phyloP scores from a whole-genome alignment of 2,888 invertebrate species.

The Pollenia griseotomentosa region DNA sequence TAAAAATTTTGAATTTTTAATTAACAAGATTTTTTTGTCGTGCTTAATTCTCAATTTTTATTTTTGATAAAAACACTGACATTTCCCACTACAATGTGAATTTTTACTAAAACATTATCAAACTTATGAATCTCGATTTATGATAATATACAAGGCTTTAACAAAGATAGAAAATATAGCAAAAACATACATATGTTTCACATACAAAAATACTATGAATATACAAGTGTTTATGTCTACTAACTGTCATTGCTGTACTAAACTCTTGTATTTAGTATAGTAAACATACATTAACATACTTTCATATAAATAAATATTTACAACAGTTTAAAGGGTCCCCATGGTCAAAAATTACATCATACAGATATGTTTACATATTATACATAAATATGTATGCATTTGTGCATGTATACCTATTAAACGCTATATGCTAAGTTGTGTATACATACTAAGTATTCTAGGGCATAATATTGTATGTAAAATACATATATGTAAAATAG shows the following conservation, averaged over 20 bases:
- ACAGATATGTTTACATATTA: background rate
- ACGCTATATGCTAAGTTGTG: background rate
- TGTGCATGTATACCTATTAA: slow-evolving; percentile 6
- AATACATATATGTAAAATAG: slow-evolving; percentile 24
- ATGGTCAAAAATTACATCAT: background rate
- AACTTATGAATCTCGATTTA: too few species aligned
- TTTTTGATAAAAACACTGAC: too few species aligned
- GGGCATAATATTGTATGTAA: slow-evolving; percentile 4
- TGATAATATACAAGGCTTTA: too few species aligned
- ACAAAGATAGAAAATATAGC: too few species aligned
- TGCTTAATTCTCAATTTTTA: too few species aligned
- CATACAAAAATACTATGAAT: too few species aligned
- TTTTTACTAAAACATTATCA: too few species aligned
- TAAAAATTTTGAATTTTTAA: too few species aligned
- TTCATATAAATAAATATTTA: too few species aligned
- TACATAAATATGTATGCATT: background rate
- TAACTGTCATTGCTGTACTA: background rate
- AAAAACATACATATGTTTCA: too few species aligned
- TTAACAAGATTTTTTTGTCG: too few species aligned
- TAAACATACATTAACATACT: background rate
- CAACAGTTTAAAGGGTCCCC: slow-evolving; percentile 21
- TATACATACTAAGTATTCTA: background rate
- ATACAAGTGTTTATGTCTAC: background rate
- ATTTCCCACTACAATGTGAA: too few species aligned
- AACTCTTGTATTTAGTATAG: background rate